Percentiles rank a stretch among this genome's conserved stretches.
These are phyloP conservation scores for Automeris io DNA, from an alignment of 2,888 invertebrate genomes.

Conservation along the genomic window DNA sequence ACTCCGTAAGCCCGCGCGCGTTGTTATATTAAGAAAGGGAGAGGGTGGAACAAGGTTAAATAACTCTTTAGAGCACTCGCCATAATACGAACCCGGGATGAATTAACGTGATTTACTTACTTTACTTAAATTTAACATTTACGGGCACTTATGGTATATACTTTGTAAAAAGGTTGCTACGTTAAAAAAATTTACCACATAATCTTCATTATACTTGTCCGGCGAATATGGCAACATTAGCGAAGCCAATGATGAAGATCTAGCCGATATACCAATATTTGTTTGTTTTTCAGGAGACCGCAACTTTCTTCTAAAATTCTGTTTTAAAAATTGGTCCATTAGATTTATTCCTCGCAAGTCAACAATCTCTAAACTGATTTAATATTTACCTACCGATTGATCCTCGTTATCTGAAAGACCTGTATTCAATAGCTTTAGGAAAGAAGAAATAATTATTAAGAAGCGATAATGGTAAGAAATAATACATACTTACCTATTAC, in stretches of 20 bases:
- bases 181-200: conserved; percentile 20
- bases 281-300: conserved; percentile 72
- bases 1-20: too few species aligned
- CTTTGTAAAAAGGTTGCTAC: conserved; percentile 1
- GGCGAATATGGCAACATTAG: conserved; percentile 56
- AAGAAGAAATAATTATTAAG: conserved; percentile 24
- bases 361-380: not conserved
- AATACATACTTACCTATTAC: too few species aligned
- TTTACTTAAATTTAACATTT: too few species aligned
- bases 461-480: not conserved
- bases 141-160: too few species aligned
- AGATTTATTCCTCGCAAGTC: conserved; percentile 1
- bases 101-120: too few species aligned
- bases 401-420: conserved; percentile 66
- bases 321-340: conserved; percentile 15
- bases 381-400: conserved; percentile 49
- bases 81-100: too few species aligned
- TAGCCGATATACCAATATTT: conserved; percentile 55
- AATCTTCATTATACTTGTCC: conserved; percentile 42
- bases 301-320: conserved; percentile 82
- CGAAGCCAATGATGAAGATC: conserved; percentile 62
- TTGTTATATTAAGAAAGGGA: too few species aligned
- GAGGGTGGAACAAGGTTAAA: too few species aligned
- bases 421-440: conserved; percentile 51
- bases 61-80: too few species aligned